These are phyloP conservation scores for Nasonovia ribisnigri DNA, from an alignment of 2,888 invertebrate species.

Conservation along the genomic window DNA sequence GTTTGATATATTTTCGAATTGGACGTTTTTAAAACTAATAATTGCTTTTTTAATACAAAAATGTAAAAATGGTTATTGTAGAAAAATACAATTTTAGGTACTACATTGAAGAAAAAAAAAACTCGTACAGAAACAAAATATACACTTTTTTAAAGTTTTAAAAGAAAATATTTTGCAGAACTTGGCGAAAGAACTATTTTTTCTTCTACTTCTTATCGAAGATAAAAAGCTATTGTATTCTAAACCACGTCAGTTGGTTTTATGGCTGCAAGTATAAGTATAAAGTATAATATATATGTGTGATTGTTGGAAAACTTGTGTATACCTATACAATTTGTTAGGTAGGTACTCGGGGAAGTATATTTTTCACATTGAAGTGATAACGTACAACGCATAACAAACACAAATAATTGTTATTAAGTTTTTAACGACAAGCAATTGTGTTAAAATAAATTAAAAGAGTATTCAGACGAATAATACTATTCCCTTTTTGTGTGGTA, in stretches of 20 bases:
- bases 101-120: not conserved
- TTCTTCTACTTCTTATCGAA: conserved; percentile 33
- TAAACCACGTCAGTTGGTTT: conserved; percentile 47
- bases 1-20: not conserved
- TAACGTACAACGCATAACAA: not conserved
- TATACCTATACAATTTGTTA: conserved; percentile 18
- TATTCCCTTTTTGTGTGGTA: not conserved
- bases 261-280: not conserved
- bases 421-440: not conserved
- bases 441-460: not conserved
- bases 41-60: conserved; percentile 39
- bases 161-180: conserved; percentile 29
- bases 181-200: conserved; percentile 20
- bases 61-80: conserved; percentile 16
- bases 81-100: conserved; percentile 24
- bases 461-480: not conserved
- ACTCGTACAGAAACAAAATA: conserved; percentile 20
- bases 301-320: conserved; percentile 23
- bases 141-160: conserved; percentile 20
- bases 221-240: conserved; percentile 51
- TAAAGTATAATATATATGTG: not conserved
- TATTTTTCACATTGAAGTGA: not conserved
- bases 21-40: conserved; percentile 26
- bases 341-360: not conserved
- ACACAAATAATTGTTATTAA: not conserved